Conservation (phyloP, 1,140 invertebrate genomes). For the Aphidius gifuensis region DNA sequence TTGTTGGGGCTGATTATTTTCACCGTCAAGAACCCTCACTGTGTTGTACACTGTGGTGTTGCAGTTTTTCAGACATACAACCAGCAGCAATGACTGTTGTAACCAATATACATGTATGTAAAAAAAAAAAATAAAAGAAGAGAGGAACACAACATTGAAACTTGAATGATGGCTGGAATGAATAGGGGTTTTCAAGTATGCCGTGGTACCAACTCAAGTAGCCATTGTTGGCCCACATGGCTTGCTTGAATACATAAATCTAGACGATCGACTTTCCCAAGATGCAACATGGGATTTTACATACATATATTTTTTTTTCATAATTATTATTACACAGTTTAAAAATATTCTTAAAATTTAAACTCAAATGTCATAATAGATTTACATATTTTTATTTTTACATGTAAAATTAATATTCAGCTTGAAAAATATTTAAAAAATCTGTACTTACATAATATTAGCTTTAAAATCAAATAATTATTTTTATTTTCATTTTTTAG, state of each 20-base stretch:
- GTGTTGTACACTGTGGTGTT: constrained; percentile 3
- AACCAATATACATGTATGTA: background rate
- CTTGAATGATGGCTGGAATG: constrained; percentile 24
- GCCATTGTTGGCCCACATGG: constrained; percentile 53
- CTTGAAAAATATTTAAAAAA: no score
- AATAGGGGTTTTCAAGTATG: constrained; percentile 43
- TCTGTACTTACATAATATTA: no score
- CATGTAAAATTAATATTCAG: no score
- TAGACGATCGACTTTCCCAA: constrained; percentile 42
- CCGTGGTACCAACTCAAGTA: constrained; percentile 43
- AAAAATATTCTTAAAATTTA: no score
- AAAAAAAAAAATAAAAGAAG: constrained; percentile 2
- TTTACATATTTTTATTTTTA: no score
- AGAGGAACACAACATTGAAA: constrained; percentile 33
- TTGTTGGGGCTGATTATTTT: constrained; percentile 7
- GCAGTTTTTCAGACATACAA: background rate
- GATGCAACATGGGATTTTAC: constrained; percentile 1
- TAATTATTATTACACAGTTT: no score
- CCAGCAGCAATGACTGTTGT: constrained; percentile 26
- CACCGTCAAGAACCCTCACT: constrained; percentile 16
- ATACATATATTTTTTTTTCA: no score
- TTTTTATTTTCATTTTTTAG: no score
- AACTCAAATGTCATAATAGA: no score
- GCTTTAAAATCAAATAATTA: no score
- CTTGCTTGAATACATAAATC: constrained; percentile 41